Conservation (phyloP, 2,113 vertebrate species). For the Fulmarus glacialis region DNA sequence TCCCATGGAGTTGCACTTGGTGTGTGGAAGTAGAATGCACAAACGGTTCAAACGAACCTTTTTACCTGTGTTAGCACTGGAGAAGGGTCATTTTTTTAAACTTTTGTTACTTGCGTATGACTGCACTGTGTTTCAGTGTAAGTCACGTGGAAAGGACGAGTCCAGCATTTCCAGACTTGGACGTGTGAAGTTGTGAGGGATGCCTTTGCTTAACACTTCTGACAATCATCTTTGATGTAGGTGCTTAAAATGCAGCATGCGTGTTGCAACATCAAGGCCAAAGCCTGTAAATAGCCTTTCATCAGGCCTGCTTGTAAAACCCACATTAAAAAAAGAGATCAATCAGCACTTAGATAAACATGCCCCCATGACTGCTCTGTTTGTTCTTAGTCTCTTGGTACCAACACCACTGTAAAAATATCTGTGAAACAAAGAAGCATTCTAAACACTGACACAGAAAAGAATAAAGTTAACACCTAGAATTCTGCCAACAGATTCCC, state of each 20-base stretch:
- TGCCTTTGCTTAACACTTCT: neutral
- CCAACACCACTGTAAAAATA: conserved; percentile 7
- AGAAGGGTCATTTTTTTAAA: neutral
- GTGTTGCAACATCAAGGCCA: neutral
- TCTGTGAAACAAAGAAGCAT: conserved; percentile 11
- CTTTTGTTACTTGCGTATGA: fast-evolving
- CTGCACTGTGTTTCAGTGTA: neutral
- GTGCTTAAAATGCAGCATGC: neutral
- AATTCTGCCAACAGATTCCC: conserved; percentile 1
- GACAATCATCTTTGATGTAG: neutral
- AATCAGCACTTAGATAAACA: conserved; percentile 35
- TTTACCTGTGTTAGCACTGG: neutral
- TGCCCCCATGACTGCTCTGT: neutral
- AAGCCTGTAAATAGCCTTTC: conserved; percentile 19
- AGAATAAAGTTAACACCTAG: conserved; percentile 22
- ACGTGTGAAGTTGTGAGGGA: neutral
- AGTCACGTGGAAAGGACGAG: neutral
- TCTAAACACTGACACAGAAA: neutral
- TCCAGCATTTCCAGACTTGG: neutral
- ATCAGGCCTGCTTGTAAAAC: conserved; percentile 8
- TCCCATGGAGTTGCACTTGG: fast-evolving
- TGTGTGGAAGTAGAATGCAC: neutral
- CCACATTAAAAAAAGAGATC: neutral
- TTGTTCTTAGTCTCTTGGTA: conserved; percentile 16
- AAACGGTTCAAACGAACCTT: neutral